Base-by-base conservation (phyloP, 2,888 invertebrate species). In the Parasteatoda lunata region DNA sequence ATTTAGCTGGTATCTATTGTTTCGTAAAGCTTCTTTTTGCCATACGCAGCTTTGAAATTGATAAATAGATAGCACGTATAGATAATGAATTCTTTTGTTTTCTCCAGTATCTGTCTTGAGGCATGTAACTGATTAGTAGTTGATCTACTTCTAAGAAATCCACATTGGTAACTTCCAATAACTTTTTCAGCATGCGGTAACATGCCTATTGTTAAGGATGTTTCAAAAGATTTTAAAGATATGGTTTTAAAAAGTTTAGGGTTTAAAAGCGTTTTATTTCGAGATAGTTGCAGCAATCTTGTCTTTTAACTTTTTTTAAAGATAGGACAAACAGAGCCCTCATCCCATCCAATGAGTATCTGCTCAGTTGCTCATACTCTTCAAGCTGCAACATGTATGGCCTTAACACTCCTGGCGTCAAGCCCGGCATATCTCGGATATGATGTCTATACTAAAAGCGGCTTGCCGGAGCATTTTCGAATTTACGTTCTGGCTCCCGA, bases 261-360 rank as follows among this genome's bases (percentile, higher is more conserved):
- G n/a, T n/a, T n/a, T n/a, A n/a, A n/a, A n/a, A n/a, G n/a, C n/a
- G n/a, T n/a, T n/a, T 69, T 15, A 69, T 69, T 45, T 2, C 69
- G 6, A 30, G 30, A 3, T 69, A 69, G 45, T 69, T 69, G 30
- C 69, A 15, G 45, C 69, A 69, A 9, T 69, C 45, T 45, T 9
- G 9, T 45, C 45, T 69, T 11, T 69, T 47, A 45, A 9, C 5
- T n/a, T 45, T 45, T 69, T 47, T 69, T 69, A 69, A 4, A 69
- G 45, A 69, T 69, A 6, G 69, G 69, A 45, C 49, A 69, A 45
- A 69, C 45, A 69, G 7, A 69, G 15, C 5, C 9, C 30, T 5
- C 5, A 69, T 69, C 69, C 69, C 69, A 69, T 69, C 47, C 69
- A 45, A 69, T 69, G 69, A 4, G 69, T 47, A 69, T 69, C 69